Percentiles rank a stretch among this genome's conserved stretches.
phyloP scores from a whole-genome alignment of 1,140 invertebrate genomes.

The Mycetomoellerius zeteki region DNA sequence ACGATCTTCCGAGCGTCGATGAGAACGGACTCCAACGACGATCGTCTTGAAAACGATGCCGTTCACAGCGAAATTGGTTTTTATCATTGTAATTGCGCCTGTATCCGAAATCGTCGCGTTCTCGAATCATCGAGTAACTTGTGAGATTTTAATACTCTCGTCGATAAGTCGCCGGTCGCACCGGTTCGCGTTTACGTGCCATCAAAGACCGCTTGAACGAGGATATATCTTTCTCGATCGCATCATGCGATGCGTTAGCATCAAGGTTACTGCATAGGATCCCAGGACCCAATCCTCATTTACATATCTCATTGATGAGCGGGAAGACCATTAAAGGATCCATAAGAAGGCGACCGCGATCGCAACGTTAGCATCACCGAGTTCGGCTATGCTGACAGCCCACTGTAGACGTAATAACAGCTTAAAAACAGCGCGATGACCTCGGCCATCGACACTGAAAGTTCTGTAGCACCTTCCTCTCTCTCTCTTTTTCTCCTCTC shows the following conservation, averaged over 20 bases:
- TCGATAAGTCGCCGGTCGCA: slow-evolving; percentile 23
- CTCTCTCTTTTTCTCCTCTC: not conserved
- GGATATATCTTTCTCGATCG: slow-evolving; percentile 42
- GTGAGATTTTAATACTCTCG: slow-evolving; percentile 43
- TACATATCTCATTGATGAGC: slow-evolving; percentile 54
- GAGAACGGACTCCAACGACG: not conserved
- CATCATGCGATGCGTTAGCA: slow-evolving; percentile 46
- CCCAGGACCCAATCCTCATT: not conserved
- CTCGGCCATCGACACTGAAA: slow-evolving; percentile 65
- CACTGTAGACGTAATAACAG: slow-evolving; percentile 72
- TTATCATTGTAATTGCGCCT: slow-evolving; percentile 37
- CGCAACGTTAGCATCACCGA: not conserved
- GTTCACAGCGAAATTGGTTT: slow-evolving; percentile 37
- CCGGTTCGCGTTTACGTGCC: slow-evolving; percentile 25
- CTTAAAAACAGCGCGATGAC: slow-evolving; percentile 65
- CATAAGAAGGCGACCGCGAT: slow-evolving; percentile 41
- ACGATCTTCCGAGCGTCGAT: slow-evolving; percentile 4
- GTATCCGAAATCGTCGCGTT: not conserved
- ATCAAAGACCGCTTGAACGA: slow-evolving; percentile 40
- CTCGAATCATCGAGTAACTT: slow-evolving; percentile 24
- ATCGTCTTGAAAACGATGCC: not conserved
- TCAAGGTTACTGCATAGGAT: slow-evolving; percentile 41
- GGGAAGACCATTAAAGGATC: slow-evolving; percentile 13
- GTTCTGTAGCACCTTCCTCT: slow-evolving; percentile 8
- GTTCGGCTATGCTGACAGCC: not conserved